Evolutionary conservation across 2,113 vertebrate species (phyloP).

Genomic region (Poecilia latipinna): DNA sequence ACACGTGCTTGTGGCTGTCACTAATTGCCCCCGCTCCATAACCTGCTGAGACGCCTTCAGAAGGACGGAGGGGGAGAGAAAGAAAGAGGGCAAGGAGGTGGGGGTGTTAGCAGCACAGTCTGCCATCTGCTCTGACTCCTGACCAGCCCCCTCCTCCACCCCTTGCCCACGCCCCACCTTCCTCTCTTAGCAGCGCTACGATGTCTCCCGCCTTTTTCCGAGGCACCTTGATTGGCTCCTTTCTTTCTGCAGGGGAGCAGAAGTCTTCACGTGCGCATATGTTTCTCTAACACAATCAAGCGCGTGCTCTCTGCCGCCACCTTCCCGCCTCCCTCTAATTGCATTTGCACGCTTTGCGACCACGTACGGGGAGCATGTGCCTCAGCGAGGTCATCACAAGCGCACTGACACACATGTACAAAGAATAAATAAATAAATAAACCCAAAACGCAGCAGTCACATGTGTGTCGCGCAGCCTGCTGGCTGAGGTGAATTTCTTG

Average conservation of each 20-base stretch:
- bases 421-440: slow-evolving; percentile 5
- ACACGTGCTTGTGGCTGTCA: slow-evolving; percentile 3
- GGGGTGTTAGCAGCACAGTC: slow-evolving; percentile 49
- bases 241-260: slow-evolving; percentile 41
- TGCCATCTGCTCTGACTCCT: slow-evolving; percentile 89
- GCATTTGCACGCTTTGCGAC: slow-evolving; percentile 26
- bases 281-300: not conserved
- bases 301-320: not conserved
- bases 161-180: slow-evolving; percentile 11
- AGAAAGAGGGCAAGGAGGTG: slow-evolving; percentile 40
- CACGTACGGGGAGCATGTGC: slow-evolving; percentile 25
- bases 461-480: not conserved
- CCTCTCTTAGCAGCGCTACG: slow-evolving; percentile 6
- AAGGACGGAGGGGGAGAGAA: slow-evolving; percentile 33
- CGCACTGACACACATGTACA: not conserved
- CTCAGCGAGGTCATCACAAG: slow-evolving; percentile 6
- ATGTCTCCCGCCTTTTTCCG: slow-evolving; percentile 57
- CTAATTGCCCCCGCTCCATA: slow-evolving; percentile 74
- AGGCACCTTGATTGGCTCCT: slow-evolving; percentile 29
- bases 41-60: slow-evolving; percentile 57
- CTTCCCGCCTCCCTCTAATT: slow-evolving; percentile 8
- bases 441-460: not conserved
- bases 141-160: slow-evolving; percentile 54
- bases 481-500: not conserved
- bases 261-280: slow-evolving; percentile 14